Base-by-base conservation (phyloP, 1,140 invertebrate species). In the Macrocentrus cingulum region DNA sequence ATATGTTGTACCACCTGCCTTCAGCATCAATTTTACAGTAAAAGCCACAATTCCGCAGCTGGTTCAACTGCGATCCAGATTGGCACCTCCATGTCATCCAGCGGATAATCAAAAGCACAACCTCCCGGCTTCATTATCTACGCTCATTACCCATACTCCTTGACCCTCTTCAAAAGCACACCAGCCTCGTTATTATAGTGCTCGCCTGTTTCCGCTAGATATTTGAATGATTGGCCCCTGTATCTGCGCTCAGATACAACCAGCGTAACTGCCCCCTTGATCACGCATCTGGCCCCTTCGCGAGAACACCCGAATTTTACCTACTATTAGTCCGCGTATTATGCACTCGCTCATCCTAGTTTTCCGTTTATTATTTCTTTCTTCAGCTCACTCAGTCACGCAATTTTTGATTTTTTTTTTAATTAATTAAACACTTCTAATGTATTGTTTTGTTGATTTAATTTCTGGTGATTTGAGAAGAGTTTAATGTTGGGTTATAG, bases 221-320 rank as follows among this genome's bases (percentile, higher is more conserved):
- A 63, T 63, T 63, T 63, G 57, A 63, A 63, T 63, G 61, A 63
- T 63, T 63, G 57, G 54, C 45, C 32, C 54, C 11, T 61, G 32
- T 44, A 25, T 36, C 46, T 59, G 34, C 6, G 23, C 18, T 8
- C n/a, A 36, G 18, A 18, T 54, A 11, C 4, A 16, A n/a, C 29
- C 41, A 56, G 32, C 25, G 51, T 56, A 59, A 62, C 39, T 29
- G 32, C 41, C 15, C 4, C 45, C 23, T 37, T 25, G 39, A 50
- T 51, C 29, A 56, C 54, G 54, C 54, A 56, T 56, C 54, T 56
- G 54, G 54, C 49, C 8, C 22, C 5, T 48, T 1, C 49, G 32
- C 16, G 49, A 2, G 41, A 44, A 42, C 18, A 32, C 39, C 9
- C 20, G 45, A 32, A 16, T 34, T 18, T 13, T 8, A 6, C 1